Evolutionary conservation across 2,797 vertebrate genomes (phyloP).

Genomic region (Glyptemys insculpta): DNA sequence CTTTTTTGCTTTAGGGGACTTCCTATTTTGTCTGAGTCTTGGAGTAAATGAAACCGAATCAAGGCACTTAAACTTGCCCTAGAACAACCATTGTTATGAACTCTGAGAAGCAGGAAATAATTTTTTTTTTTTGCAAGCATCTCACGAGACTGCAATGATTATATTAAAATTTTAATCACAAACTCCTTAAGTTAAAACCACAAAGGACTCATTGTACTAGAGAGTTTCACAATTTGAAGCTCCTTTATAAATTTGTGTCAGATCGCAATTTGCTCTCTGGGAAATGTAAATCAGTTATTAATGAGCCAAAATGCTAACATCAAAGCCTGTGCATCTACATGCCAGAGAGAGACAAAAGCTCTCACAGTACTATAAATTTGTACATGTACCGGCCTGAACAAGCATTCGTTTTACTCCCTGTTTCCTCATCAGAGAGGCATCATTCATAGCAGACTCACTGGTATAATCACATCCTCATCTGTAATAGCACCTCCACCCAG

Average conservation of each 20-base stretch:
- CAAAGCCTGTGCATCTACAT: conserved; percentile 67
- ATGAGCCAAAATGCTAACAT: conserved; percentile 78
- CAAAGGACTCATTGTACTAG: conserved; percentile 77
- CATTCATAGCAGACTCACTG: background rate
- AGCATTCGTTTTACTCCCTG: conserved; percentile 15
- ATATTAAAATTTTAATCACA: conserved; percentile 83
- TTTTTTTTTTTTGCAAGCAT: conserved; percentile 63
- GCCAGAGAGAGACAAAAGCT: conserved; percentile 69
- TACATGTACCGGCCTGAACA: conserved; percentile 1
- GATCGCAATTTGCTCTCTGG: conserved; percentile 81
- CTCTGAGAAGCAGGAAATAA: conserved; percentile 67
- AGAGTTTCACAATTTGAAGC: conserved; percentile 76
- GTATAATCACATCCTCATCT: background rate
- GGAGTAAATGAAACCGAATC: conserved; percentile 41
- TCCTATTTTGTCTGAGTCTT: conserved; percentile 30
- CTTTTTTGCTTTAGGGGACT: conserved; percentile 15
- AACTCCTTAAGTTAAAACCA: conserved; percentile 70
- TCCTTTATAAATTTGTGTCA: conserved; percentile 79
- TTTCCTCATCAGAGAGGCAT: conserved; percentile 16
- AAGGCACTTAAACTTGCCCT: conserved; percentile 47
- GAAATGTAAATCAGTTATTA: conserved; percentile 84
- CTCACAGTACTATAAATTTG: conserved; percentile 29
- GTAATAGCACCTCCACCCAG: background rate
- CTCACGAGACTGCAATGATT: conserved; percentile 73
- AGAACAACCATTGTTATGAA: conserved; percentile 35